Percentiles rank a stretch among this genome's conserved stretches.
phyloP scores from a whole-genome alignment of 2,888 invertebrate species.

The Conus canariensis region DNA sequence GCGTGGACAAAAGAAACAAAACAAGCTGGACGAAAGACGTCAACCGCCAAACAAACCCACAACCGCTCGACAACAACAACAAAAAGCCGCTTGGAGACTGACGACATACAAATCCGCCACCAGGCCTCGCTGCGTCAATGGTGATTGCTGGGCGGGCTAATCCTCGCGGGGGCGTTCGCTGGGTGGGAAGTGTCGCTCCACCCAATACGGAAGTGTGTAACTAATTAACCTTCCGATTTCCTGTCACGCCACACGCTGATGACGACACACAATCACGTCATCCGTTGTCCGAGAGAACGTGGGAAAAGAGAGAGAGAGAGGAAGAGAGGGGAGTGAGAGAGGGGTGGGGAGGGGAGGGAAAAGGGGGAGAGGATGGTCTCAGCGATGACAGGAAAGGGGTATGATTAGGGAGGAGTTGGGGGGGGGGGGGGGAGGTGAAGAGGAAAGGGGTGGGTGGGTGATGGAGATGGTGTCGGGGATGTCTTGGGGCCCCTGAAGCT shows the following conservation, averaged over 20 bases:
- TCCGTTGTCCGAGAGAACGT: background rate
- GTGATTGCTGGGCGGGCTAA: no score
- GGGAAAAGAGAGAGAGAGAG: no score
- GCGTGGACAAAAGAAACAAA: no score
- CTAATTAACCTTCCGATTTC: slow-evolving; percentile 7
- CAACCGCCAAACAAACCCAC: no score
- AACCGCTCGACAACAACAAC: no score
- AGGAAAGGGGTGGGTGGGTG: background rate
- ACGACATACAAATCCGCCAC: no score
- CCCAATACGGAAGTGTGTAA: background rate
- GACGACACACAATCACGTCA: background rate
- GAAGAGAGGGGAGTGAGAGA: background rate
- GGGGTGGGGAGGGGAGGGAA: no score
- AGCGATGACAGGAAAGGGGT: background rate
- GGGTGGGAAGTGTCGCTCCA: background rate
- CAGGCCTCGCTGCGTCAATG: no score
- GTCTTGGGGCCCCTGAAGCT: background rate
- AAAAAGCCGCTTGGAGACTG: no score
- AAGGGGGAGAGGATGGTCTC: background rate
- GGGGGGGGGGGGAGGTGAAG: background rate
- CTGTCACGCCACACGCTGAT: background rate
- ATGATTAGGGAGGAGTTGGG: background rate
- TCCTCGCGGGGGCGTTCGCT: no score
- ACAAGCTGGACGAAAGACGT: no score
- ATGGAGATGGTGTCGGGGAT: background rate